Conservation (phyloP, 1,140 invertebrate genomes). For the Solen grandis region DNA sequence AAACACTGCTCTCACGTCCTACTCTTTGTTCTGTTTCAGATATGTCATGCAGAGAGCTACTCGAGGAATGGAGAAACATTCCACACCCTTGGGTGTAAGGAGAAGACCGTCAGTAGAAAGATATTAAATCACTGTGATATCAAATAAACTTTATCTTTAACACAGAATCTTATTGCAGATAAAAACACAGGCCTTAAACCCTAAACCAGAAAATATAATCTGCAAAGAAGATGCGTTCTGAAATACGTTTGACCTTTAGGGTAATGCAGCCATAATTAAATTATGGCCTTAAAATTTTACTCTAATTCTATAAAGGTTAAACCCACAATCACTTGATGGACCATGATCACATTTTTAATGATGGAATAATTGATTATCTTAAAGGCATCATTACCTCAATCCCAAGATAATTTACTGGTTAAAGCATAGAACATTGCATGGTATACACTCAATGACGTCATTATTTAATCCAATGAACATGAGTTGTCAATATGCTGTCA, state of each 20-base stretch:
- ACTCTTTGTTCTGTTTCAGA: constrained; percentile 11
- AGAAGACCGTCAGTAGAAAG: constrained; percentile 22
- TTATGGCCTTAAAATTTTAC: neutral
- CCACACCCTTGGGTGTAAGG: constrained; percentile 26
- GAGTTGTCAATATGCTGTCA: no score
- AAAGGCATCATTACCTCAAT: no score
- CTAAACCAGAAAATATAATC: neutral
- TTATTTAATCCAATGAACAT: no score
- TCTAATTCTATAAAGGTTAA: neutral
- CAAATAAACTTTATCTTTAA: neutral
- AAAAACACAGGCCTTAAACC: neutral
- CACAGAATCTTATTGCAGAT: neutral
- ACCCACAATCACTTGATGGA: no score
- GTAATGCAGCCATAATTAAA: neutral
- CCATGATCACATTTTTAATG: no score
- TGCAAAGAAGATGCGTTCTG: neutral
- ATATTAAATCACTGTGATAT: no score
- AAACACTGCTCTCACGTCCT: neutral
- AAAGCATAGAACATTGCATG: no score
- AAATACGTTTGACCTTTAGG: neutral
- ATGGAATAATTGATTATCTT: no score
- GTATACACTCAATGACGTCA: no score
- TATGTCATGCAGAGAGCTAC: constrained; percentile 30
- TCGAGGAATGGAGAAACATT: neutral
- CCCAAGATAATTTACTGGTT: no score